Conservation (phyloP, 2,113 vertebrate species). For the Propithecus coquereli region DNA sequence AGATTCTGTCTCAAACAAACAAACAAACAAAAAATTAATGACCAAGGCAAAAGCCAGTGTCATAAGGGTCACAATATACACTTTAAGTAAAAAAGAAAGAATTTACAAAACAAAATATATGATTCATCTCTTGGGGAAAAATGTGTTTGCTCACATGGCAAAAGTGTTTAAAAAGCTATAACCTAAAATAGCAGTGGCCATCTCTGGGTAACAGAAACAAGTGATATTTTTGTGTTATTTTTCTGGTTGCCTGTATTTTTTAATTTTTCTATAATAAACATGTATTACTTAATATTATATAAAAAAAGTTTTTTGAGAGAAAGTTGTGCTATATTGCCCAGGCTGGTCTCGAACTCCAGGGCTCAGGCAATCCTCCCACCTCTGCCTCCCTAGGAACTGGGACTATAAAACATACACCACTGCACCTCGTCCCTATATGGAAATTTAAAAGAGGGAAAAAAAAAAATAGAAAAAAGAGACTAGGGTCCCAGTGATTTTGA, state of each 20-base stretch:
- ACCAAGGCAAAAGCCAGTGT: neutral
- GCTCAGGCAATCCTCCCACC: too few species aligned
- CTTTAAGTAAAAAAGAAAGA: neutral
- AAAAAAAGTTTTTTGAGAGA: too few species aligned
- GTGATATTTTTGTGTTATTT: neutral
- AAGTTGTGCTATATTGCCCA: too few species aligned
- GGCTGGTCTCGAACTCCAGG: too few species aligned
- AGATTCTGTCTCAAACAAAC: neutral
- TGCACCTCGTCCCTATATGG: neutral
- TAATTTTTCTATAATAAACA: constrained; percentile 2
- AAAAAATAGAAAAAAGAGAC: neutral
- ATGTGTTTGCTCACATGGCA: neutral
- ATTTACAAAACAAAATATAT: neutral
- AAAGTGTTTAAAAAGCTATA: neutral
- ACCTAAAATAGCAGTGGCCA: neutral
- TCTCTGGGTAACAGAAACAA: neutral
- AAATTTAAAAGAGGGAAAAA: neutral
- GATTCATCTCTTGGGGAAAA: neutral
- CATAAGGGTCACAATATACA: neutral
- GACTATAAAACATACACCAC: too few species aligned
- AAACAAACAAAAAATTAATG: neutral
- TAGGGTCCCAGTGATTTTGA: neutral
- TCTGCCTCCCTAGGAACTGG: too few species aligned
- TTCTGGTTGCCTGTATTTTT: neutral
- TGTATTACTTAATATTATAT: neutral